A percentile compares a stretch with the other conserved stretches of the same genome.
Conservation (phyloP, 1,140 invertebrate species). For the Triops cancriformis region DNA sequence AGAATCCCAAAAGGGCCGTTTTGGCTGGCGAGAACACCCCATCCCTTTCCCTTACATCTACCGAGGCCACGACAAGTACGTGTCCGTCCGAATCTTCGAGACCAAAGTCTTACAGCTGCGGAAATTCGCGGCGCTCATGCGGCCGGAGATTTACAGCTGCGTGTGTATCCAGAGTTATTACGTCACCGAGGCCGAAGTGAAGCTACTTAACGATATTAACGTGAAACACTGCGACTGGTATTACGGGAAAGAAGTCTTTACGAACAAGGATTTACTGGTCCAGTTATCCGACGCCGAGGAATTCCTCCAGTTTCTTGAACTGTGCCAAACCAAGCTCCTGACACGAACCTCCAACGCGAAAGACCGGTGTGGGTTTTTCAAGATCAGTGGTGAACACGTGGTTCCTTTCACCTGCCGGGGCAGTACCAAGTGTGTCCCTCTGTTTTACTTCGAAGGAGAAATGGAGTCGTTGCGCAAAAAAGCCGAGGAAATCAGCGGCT, state of each 20-base stretch:
- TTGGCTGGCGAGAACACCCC: conserved; percentile 65
- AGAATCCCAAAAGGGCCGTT: conserved; percentile 70
- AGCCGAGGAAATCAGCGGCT: conserved; percentile 67
- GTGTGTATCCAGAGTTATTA: conserved; percentile 87
- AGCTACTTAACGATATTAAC: conserved; percentile 88
- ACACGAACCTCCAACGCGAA: conserved; percentile 44
- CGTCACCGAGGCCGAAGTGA: conserved; percentile 80
- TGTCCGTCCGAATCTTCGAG: conserved; percentile 84
- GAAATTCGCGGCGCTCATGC: conserved; percentile 65
- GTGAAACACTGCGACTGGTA: conserved; percentile 79
- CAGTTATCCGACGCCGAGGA: conserved; percentile 73
- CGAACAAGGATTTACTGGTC: conserved; percentile 80
- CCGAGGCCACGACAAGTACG: conserved; percentile 72
- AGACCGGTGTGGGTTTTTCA: conserved; percentile 83
- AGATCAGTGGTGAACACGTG: conserved; percentile 87
- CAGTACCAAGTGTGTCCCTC: conserved; percentile 73
- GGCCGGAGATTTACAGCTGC: conserved; percentile 74
- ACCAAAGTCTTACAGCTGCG: conserved; percentile 40
- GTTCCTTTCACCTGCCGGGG: conserved; percentile 83
- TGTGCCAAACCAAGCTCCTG: conserved; percentile 73
- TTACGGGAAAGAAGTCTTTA: conserved; percentile 83
- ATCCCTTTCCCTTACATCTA: conserved; percentile 73
- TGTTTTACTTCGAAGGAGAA: conserved; percentile 91
- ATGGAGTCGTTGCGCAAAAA: conserved; percentile 79
- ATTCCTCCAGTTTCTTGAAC: conserved; percentile 82